Conservation (phyloP, 2,797 vertebrate species). For the Poeciliopsis turneri region DNA sequence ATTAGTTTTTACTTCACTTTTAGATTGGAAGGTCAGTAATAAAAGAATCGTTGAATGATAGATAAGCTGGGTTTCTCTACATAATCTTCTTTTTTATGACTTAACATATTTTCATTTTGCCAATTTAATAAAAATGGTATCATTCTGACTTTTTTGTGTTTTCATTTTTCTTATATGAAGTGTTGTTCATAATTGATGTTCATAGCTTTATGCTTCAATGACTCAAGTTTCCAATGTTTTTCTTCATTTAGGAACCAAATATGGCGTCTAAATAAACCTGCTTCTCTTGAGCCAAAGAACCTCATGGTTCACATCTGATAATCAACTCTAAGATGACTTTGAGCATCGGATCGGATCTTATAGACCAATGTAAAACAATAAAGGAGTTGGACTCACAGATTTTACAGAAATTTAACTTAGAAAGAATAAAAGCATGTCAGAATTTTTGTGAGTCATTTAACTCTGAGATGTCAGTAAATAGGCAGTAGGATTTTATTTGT, state of each 20-base stretch:
- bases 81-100: conserved; percentile 16
- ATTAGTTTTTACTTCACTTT: conserved; percentile 30
- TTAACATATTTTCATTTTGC: conserved; percentile 31
- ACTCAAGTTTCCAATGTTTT: not conserved
- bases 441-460: not conserved
- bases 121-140: conserved; percentile 60
- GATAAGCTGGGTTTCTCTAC: conserved; percentile 18
- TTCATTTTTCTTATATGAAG: conserved; percentile 7
- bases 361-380: not conserved
- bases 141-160: not conserved
- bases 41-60: conserved; percentile 30
- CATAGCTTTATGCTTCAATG: not conserved
- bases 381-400: not conserved
- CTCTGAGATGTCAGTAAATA: not conserved
- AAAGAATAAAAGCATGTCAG: not conserved
- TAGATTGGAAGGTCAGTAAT: conserved; percentile 28
- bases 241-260: not conserved
- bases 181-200: not conserved
- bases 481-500: not conserved
- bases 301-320: not conserved
- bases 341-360: not conserved
- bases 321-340: not conserved
- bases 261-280: not conserved
- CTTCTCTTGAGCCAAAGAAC: not conserved
- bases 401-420: not conserved